Base-by-base conservation (phyloP, 2,888 invertebrate genomes). In the Orthonychiurus folsomi region DNA sequence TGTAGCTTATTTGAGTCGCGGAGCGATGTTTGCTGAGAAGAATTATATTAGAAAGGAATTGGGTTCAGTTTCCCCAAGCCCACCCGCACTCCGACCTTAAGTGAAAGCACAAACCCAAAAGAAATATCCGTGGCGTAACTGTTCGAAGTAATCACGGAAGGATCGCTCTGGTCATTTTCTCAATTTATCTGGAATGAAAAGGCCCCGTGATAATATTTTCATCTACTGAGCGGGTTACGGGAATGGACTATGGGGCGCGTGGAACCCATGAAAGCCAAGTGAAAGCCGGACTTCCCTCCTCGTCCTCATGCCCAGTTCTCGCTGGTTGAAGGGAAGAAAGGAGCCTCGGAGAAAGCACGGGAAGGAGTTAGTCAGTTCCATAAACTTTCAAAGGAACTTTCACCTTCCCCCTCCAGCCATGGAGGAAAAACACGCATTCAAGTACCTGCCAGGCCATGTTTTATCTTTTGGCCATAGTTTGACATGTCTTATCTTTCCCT, bases 401-500 rank as follows among this genome's bases (percentile, higher is more conserved):
- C 37, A 37, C 37, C 37, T 37, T 37, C 15, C 37, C 37, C 37
- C 15, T 15, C 37, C 9, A 15, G 37, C 37, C 37, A 37, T 37
- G 37, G 37, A 37, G 15, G 37, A 37, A 37, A 37, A 37, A 37
- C 37, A 37, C 37, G 37, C 37, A 37, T 37, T 37, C 37, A 37
- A 37, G 37, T 5, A 37, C 52, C 24, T 52, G 52, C 52, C 52
- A 52, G 5, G 24, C 52, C 52, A 52, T 52, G 52, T 52, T 52
- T 52, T 52, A 52, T 52, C 52, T 52, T 52, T 52, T 20, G 52
- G 52, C 52, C 20, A 52, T 20, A 52, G 52, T 52, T 52, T 52
- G 52, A 52, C 52, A 52, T 52, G 52, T 52, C 52, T 52, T 52
- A 52, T 52, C 52, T 52, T n/a, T 52, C 52, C 20, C n/a, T 23